Percentiles rank a stretch among this genome's conserved stretches.
Evolutionary conservation across 1,140 invertebrate genomes (phyloP).

Genomic region (Eufriesea mexicana): DNA sequence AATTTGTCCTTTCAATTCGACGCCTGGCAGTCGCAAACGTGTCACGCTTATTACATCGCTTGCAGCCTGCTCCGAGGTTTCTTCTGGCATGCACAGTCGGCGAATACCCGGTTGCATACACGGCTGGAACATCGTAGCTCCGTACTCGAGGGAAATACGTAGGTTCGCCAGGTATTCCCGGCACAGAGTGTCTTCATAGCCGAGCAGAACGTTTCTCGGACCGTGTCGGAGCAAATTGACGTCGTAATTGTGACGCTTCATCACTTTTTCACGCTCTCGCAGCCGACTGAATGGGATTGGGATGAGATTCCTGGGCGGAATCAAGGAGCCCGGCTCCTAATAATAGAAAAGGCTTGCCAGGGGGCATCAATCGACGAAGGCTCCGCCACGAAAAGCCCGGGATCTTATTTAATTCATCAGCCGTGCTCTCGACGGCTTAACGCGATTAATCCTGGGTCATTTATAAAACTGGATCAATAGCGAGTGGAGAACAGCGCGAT

Average conservation of each 20-base stretch:
- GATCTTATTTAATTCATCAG: conserved; percentile 40
- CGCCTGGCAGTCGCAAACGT: neutral
- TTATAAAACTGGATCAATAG: conserved; percentile 25
- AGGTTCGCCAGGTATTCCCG: conserved; percentile 34
- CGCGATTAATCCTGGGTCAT: conserved; percentile 15
- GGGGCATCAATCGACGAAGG: conserved; percentile 17
- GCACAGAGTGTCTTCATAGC: conserved; percentile 22
- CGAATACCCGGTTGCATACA: neutral
- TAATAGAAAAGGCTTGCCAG: conserved; percentile 30
- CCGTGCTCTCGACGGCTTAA: neutral
- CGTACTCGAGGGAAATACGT: conserved; percentile 65
- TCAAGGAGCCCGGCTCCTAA: conserved; percentile 14
- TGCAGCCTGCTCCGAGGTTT: neutral
- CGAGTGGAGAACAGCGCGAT: neutral
- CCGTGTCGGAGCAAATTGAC: conserved; percentile 49
- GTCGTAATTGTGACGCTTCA: conserved; percentile 63
- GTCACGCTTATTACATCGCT: conserved; percentile 26
- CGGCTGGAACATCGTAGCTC: neutral
- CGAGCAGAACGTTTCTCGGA: conserved; percentile 6
- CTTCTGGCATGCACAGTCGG: too few species aligned
- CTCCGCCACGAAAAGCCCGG: neutral
- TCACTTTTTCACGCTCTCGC: conserved; percentile 62
- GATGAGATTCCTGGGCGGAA: conserved; percentile 37
- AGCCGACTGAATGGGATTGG: conserved; percentile 27
- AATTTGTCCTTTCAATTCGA: conserved; percentile 33